Base-by-base conservation (phyloP, 2,113 vertebrate genomes). In the Speoplatyrhinus poulsoni region DNA sequence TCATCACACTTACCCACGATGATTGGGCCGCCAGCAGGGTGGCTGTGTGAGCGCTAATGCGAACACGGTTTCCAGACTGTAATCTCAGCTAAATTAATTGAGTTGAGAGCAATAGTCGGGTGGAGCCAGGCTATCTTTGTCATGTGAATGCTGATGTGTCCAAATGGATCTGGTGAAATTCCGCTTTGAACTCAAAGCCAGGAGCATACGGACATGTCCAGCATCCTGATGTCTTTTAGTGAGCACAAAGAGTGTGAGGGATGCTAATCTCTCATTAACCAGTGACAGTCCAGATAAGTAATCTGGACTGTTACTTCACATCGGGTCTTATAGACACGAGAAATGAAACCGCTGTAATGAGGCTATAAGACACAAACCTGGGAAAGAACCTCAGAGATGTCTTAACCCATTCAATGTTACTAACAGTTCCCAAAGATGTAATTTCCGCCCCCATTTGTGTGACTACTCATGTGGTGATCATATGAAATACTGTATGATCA, bases 151-250 rank as follows among this genome's bases (percentile, higher is more conserved):
- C 10, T 59, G 80, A 74, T 49, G 76, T 62, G 54, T 69, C 4
- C 15, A 52, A 82, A 75, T 72, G 74, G 76, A 3, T 12, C 33
- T 32, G 52, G 79, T 69, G 72, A 26, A 26, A 26, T 26, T 26
- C 26, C 26, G 26, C 26, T 26, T 26, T 26, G 26, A 26, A 26
- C 26, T 26, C 26, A 26, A 26, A 26, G 26, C 26, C 26, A 26
- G 26, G 54, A 53, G 68, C 68, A 62, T 56, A 69, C 62, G 4
- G 59, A 80, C 68, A 74, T 68, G 74, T 12, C 52, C 46, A 46
- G 76, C 75, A 84, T 73, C 57, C 80, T 71, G 80, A 81, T 72
- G 3, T 53, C 52, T 54, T 50, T 53, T 55, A 67, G 48, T 32
- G 0, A 67, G 66, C 41, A 6, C 10, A 60, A 69, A 33, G 65